Evolutionary conservation across 2,113 vertebrate species (phyloP).

Genomic region (Galemys pyrenaicus): DNA sequence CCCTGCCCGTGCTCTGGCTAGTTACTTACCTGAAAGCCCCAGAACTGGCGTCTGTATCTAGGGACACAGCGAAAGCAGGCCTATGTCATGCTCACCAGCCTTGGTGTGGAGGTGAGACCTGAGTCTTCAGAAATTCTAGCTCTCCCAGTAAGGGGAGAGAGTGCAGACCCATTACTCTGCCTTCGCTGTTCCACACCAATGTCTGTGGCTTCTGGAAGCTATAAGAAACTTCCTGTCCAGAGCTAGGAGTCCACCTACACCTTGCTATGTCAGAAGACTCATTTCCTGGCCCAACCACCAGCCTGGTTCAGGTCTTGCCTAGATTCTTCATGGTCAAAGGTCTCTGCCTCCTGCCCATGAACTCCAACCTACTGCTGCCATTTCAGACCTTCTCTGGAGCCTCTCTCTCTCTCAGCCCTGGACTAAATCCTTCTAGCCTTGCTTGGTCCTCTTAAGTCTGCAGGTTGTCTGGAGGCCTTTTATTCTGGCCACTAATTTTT

Average conservation of each 20-base stretch:
- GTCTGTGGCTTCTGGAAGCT: background rate
- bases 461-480: background rate
- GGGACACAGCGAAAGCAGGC: background rate
- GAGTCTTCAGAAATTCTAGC: background rate
- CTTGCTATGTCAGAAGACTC: background rate
- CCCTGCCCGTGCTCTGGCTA: background rate
- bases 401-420: background rate
- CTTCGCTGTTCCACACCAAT: background rate
- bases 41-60: background rate
- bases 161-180: fast-evolving
- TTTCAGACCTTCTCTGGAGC: background rate
- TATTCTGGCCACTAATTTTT: background rate
- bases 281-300: background rate
- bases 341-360: background rate
- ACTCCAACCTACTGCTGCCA: background rate
- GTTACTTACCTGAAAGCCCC: background rate
- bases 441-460: background rate
- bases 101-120: background rate
- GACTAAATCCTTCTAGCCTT: background rate
- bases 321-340: background rate
- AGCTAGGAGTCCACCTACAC: background rate
- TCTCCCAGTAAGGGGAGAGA: background rate
- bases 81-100: background rate
- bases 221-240: background rate
- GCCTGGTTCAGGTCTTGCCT: background rate